Conservation (phyloP, 2,888 invertebrate genomes). For the Meta bourneti region DNA sequence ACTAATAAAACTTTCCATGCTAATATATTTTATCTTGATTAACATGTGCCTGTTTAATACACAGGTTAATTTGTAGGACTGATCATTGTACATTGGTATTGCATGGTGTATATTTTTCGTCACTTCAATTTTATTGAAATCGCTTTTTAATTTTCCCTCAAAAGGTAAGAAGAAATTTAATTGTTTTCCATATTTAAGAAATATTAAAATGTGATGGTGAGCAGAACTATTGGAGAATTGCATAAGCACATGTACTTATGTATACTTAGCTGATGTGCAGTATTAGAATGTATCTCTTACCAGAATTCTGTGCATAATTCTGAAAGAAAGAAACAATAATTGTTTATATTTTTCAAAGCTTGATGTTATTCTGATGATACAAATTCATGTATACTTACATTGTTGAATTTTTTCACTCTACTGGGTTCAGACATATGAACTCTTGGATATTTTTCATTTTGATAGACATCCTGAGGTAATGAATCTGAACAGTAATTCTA, state of each 20-base stretch:
- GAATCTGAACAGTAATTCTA: constrained; percentile 10
- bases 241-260: too few species aligned
- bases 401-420: neutral
- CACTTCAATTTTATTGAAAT: too few species aligned
- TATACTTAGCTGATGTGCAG: neutral
- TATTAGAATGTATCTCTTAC: neutral
- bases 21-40: too few species aligned
- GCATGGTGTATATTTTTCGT: too few species aligned
- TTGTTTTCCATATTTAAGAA: neutral
- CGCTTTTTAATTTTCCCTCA: neutral
- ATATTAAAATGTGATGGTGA: neutral
- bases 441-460: constrained; percentile 1
- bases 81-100: too few species aligned
- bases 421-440: neutral
- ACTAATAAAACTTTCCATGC: too few species aligned
- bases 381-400: neutral
- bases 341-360: too few species aligned
- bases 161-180: neutral
- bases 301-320: neutral
- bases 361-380: too few species aligned
- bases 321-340: constrained; percentile 4
- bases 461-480: neutral
- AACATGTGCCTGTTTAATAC: too few species aligned
- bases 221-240: too few species aligned
- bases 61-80: neutral